phyloP scores from a whole-genome alignment of 2,888 invertebrate species.

The Allolobophora icterica region DNA sequence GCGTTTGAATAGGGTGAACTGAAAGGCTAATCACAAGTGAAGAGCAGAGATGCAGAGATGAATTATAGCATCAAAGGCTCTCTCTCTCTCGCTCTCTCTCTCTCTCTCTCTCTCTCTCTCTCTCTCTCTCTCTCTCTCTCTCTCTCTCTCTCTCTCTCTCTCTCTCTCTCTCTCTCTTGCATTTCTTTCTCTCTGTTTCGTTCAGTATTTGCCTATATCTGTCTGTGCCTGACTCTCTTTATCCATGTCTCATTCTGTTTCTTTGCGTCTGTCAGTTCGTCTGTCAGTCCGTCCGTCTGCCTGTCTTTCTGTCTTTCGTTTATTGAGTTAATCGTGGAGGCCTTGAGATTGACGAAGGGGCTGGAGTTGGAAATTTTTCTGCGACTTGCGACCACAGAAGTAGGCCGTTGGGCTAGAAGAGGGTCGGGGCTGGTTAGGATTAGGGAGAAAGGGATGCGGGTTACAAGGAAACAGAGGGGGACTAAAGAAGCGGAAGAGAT shows the following conservation, averaged over 20 bases:
- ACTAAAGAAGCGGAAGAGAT: neutral
- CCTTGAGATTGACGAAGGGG: neutral
- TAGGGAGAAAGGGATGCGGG: neutral
- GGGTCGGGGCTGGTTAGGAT: neutral
- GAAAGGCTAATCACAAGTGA: neutral
- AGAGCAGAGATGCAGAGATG: too few relatives aligned
- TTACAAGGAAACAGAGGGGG: neutral
- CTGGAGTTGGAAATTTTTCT: neutral
- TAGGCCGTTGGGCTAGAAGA: neutral
- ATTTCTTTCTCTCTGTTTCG: too few relatives aligned
- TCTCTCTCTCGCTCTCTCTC: neutral
- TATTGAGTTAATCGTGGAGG: neutral
- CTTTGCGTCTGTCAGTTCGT: neutral
- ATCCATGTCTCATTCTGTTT: too few relatives aligned
- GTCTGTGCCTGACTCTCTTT: too few relatives aligned
- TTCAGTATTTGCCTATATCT: neutral
- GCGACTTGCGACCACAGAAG: neutral
- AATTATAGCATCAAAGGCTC: too few relatives aligned
- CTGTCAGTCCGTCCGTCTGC: neutral
- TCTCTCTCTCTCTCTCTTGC: neutral
- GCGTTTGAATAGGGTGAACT: neutral
- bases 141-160: too few relatives aligned
- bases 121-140: neutral
- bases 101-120: neutral
- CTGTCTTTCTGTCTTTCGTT: neutral